A percentile compares a stretch with the other conserved stretches of the same genome.
Conservation (phyloP, 2,888 invertebrate genomes). For the Drosophila kokeensis region DNA sequence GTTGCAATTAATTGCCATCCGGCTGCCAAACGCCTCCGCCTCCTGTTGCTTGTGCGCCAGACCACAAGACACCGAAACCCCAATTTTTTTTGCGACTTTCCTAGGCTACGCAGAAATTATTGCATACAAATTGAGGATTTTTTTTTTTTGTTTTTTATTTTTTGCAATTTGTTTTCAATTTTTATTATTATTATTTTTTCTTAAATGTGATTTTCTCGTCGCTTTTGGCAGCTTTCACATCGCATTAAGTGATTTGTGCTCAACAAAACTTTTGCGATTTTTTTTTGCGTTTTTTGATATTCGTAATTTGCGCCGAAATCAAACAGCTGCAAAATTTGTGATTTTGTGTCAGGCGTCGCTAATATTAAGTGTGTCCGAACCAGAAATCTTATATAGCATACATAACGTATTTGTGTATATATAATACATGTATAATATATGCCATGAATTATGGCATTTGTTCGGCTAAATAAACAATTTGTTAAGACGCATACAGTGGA, state of each 20-base stretch:
- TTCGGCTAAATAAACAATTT: constrained; percentile 75
- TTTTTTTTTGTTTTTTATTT: constrained; percentile 3
- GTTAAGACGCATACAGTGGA: constrained; percentile 59
- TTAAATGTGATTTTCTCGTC: constrained; percentile 2
- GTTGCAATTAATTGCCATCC: constrained; percentile 74
- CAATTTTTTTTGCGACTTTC: constrained; percentile 50
- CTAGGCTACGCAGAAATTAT: constrained; percentile 62
- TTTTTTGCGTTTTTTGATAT: constrained; percentile 29
- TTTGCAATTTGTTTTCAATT: constrained; percentile 24
- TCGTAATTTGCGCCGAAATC: constrained; percentile 77
- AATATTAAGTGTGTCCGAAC: constrained; percentile 74
- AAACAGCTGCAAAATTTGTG: constrained; percentile 73
- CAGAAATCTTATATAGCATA: constrained; percentile 31
- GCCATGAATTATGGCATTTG: constrained; percentile 68
- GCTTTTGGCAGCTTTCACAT: constrained; percentile 47
- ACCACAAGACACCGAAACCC: constrained; percentile 77
- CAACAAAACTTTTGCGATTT: constrained; percentile 57
- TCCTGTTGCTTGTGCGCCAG: constrained; percentile 60
- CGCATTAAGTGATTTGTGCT: constrained; percentile 76
- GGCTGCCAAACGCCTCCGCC: constrained; percentile 12
- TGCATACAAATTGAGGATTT: constrained; percentile 59
- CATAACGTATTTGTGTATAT: constrained; percentile 8
- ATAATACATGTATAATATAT: constrained; percentile 42
- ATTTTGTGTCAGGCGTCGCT: constrained; percentile 60
- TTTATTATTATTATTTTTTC: constrained; percentile 18